Conservation (phyloP, 2,888 invertebrate genomes). For the Physocephala rufipes region DNA sequence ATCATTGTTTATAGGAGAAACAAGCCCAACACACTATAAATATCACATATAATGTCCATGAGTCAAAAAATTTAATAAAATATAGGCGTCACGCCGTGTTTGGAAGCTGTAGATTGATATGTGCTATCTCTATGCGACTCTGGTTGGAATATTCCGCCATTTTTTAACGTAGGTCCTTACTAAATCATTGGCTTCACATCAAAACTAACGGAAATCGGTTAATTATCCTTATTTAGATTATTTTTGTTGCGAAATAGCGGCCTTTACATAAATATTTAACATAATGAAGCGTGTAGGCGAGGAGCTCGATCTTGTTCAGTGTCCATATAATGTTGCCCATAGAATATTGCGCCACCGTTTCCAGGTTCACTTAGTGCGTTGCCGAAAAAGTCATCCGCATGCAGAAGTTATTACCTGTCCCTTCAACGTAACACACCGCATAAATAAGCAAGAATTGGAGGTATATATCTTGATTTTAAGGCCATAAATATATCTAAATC, state of each 20-base stretch:
- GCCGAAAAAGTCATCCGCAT: conserved; percentile 44
- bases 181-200: too few relatives aligned
- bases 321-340: conserved; percentile 69
- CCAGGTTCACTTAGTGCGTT: conserved; percentile 47
- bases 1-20: too few relatives aligned
- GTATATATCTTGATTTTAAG: conserved; percentile 30
- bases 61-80: too few relatives aligned
- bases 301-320: conserved; percentile 62
- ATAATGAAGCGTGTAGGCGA: conserved; percentile 35
- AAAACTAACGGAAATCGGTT: too few relatives aligned
- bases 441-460: conserved; percentile 45
- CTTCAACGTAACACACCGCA: conserved; percentile 46
- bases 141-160: too few relatives aligned
- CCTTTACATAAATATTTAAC: not conserved
- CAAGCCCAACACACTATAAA: too few relatives aligned
- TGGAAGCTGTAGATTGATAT: too few relatives aligned
- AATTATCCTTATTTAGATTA: too few relatives aligned
- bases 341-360: conserved; percentile 45
- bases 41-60: too few relatives aligned
- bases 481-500: not conserved
- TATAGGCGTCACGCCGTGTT: too few relatives aligned
- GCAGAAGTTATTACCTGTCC: conserved; percentile 44
- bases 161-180: too few relatives aligned
- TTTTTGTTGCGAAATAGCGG: not conserved
- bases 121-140: too few relatives aligned